Base-by-base conservation (phyloP, 2,113 vertebrate genomes). In the Actenoides lindsayi region DNA sequence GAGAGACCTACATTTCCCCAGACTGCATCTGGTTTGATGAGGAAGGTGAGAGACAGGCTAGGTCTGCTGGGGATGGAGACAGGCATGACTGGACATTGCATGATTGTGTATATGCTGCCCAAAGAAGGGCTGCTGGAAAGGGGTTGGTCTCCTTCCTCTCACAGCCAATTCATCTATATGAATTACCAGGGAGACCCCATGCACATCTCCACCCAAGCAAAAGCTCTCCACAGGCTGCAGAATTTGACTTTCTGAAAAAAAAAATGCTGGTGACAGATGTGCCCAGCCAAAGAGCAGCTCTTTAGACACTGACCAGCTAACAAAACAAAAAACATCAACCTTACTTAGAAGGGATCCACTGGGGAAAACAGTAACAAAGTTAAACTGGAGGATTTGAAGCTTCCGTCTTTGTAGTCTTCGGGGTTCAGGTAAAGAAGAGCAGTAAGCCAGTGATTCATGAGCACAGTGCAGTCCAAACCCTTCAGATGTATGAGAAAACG, bases 91-190 rank as follows among this genome's bases (percentile, higher is more conserved):
- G 41, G 28, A 30, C 42, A 41, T 2, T 17, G 44, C 48, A 23
- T 1, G 5, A 50, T 3, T 4, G 1, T 2, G 5, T 4, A 6
- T 7, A 41, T 7, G n/a, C 53, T 50, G 28, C 81, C 54, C 51
- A 57, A 30, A 69, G 25, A 31, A 78, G 50, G 1, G 6, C 21
- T 87, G 35, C 54, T 56, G 35, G 51, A 56, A 59, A 51, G 44
- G 5, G 23, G 51, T 69, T 65, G 51, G 33, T 50, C 69, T 53
- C 37, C 46, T 21, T 44, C 48, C 48, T 65, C 35, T 31, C 41
- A 51, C 9, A 62, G 37, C 56, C 56, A 59, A 73, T 33, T 44
- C 0, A 27, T 44, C 41, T 62, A 0, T 44, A 24, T 51, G 50
- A 71, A 93, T 39, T 53, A 69, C 16, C 10, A 18, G 33, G 20